Conservation (phyloP, 37 sponge, comb jelly and placozoan genomes). For the Crambe crambe region DNA sequence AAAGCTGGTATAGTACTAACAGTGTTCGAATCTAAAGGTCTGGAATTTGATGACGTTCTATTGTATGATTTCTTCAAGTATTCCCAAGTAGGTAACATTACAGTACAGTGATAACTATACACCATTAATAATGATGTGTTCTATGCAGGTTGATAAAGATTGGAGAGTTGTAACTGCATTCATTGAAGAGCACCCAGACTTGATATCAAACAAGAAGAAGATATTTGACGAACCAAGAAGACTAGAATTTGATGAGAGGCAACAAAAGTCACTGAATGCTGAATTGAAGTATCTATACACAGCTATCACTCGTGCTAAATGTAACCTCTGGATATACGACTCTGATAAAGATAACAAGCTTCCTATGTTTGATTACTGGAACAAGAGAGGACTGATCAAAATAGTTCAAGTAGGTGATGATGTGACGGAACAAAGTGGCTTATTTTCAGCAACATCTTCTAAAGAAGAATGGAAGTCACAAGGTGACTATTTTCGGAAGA, state of each 20-base stretch:
- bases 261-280: conserved; percentile 62
- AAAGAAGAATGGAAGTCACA: conserved; percentile 72
- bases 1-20: conserved; percentile 68
- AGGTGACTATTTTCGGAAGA: conserved; percentile 78
- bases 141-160: conserved; percentile 58
- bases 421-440: background rate
- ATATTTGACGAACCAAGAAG: conserved; percentile 20
- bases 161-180: conserved; percentile 65
- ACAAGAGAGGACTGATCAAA: conserved; percentile 36
- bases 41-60: conserved; percentile 89
- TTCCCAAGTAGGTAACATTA: conserved; percentile 73
- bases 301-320: conserved; percentile 73
- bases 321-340: conserved; percentile 85
- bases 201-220: background rate
- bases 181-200: conserved; percentile 2
- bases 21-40: conserved; percentile 84
- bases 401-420: background rate
- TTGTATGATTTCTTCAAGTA: conserved; percentile 85
- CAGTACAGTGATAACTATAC: too few relatives aligned
- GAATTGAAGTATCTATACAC: conserved; percentile 88
- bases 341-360: conserved; percentile 17
- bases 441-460: conserved; percentile 56
- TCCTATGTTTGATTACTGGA: conserved; percentile 64
- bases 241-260: conserved; percentile 53
- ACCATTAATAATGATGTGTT: too few relatives aligned